Percentiles rank a stretch among this genome's conserved stretches.
These are phyloP conservation scores for Noctua janthe DNA, from an alignment of 2,888 invertebrate species.

Conservation along the genomic window DNA sequence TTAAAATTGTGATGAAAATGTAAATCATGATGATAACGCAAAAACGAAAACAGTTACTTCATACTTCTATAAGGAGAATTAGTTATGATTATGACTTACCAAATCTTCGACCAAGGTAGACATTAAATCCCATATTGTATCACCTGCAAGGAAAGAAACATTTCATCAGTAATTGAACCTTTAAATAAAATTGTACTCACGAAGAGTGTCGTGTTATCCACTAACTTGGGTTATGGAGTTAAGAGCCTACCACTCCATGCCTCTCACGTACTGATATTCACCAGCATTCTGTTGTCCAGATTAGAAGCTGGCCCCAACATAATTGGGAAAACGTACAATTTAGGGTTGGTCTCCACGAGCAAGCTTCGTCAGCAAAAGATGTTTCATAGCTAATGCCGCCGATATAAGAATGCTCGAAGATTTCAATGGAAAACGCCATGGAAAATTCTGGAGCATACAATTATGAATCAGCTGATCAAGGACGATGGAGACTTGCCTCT, in stretches of 20 bases:
- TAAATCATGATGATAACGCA: constrained; percentile 22
- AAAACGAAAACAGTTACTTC: constrained; percentile 5
- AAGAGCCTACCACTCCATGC: background rate
- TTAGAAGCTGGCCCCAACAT: background rate
- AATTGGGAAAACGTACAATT: background rate
- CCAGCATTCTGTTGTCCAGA: background rate
- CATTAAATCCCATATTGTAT: background rate
- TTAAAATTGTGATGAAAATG: background rate
- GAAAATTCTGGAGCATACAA: constrained; percentile 32
- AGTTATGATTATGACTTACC: constrained; percentile 29
- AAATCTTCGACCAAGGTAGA: background rate
- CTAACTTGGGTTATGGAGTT: background rate
- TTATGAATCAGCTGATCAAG: constrained; percentile 40
- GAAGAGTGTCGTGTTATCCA: too few relatives aligned
- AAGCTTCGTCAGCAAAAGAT: background rate
- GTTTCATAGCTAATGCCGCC: background rate
- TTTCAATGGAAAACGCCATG: background rate
- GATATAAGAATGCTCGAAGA: background rate
- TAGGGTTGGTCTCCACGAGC: background rate
- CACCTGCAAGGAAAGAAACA: constrained; percentile 39
- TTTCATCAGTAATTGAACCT: constrained; percentile 17
- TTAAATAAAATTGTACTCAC: background rate
- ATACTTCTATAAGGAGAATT: constrained; percentile 9
- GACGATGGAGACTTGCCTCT: background rate
- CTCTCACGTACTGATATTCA: background rate